These are phyloP conservation scores for Idaea aversata DNA, from an alignment of 2,888 invertebrate genomes.

Conservation along the genomic window DNA sequence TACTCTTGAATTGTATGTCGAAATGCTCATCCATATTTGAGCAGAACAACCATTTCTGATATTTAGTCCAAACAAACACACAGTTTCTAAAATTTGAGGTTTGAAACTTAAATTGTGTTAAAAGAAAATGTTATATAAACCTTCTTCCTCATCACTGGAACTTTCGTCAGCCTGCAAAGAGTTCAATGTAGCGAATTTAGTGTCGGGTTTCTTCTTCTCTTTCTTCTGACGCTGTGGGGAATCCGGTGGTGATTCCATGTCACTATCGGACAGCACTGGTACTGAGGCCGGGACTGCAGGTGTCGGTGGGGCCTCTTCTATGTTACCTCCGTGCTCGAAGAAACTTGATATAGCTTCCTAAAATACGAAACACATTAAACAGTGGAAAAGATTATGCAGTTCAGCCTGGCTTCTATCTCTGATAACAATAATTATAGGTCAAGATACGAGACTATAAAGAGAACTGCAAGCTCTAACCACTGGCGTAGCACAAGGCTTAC, in stretches of 20 bases:
- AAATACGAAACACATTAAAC: slow-evolving; percentile 10
- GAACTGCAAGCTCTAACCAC: too few relatives aligned
- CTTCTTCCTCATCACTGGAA: slow-evolving; percentile 83
- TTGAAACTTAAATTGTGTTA: not conserved
- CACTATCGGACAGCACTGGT: slow-evolving; percentile 61
- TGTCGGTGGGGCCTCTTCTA: slow-evolving; percentile 62
- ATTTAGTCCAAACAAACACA: too few relatives aligned
- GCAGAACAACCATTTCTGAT: too few relatives aligned
- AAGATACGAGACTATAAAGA: too few relatives aligned
- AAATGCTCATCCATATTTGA: too few relatives aligned
- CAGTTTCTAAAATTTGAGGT: not conserved
- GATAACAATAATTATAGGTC: too few relatives aligned
- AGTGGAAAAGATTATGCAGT: not conserved
- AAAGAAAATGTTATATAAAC: slow-evolving; percentile 38
- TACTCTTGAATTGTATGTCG: too few relatives aligned
- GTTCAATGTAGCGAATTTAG: slow-evolving; percentile 82
- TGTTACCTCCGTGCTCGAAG: slow-evolving; percentile 85
- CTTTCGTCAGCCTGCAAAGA: slow-evolving; percentile 77
- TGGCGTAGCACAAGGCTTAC: too few relatives aligned
- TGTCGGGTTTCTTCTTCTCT: slow-evolving; percentile 58
- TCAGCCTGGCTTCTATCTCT: too few relatives aligned
- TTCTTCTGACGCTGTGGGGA: slow-evolving; percentile 59
- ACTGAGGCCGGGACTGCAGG: slow-evolving; percentile 44
- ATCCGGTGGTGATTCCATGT: slow-evolving; percentile 64
- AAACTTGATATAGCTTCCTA: slow-evolving; percentile 91